phyloP scores from a whole-genome alignment of 2,888 invertebrate genomes.

The Leptinotarsa peninsularis region DNA sequence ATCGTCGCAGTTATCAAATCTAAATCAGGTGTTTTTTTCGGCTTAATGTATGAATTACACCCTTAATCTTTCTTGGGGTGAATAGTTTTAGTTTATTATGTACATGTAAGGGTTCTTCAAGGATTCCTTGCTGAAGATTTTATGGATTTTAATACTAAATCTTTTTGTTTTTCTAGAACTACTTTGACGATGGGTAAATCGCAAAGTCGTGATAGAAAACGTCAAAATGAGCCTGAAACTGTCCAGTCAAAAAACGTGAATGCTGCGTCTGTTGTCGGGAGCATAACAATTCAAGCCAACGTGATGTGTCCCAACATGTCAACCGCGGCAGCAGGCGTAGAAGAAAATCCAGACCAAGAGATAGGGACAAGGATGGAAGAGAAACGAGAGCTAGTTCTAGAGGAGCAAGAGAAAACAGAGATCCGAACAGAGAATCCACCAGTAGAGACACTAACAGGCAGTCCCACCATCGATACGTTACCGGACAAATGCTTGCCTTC shows the following conservation, averaged over 20 bases:
- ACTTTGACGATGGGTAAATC: conserved; percentile 30
- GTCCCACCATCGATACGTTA: conserved; percentile 50
- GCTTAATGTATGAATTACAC: too few species aligned
- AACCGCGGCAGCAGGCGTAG: conserved; percentile 64
- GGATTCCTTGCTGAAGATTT: too few species aligned
- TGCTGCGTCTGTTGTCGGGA: conserved; percentile 78
- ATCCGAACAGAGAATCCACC: conserved; percentile 38
- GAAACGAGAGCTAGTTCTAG: conserved; percentile 32
- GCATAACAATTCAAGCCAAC: conserved; percentile 52
- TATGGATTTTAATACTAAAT: too few species aligned
- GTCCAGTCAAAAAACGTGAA: conserved; percentile 77
- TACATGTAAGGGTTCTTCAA: too few species aligned
- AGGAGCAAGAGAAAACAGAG: conserved; percentile 46
- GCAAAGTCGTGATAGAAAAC: conserved; percentile 17
- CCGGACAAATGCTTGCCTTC: conserved; percentile 64
- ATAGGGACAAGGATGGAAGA: conserved; percentile 39
- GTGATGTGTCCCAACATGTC: conserved; percentile 52
- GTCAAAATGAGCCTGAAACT: not conserved
- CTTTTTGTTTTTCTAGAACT: conserved; percentile 22
- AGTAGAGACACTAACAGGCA: conserved; percentile 22
- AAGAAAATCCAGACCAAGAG: conserved; percentile 52
- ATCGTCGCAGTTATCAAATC: too few species aligned
- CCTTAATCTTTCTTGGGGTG: too few species aligned
- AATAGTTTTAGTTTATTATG: too few species aligned
- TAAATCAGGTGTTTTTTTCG: too few species aligned